phyloP scores from a whole-genome alignment of 2,797 vertebrate genomes.

The Rhinella marina region DNA sequence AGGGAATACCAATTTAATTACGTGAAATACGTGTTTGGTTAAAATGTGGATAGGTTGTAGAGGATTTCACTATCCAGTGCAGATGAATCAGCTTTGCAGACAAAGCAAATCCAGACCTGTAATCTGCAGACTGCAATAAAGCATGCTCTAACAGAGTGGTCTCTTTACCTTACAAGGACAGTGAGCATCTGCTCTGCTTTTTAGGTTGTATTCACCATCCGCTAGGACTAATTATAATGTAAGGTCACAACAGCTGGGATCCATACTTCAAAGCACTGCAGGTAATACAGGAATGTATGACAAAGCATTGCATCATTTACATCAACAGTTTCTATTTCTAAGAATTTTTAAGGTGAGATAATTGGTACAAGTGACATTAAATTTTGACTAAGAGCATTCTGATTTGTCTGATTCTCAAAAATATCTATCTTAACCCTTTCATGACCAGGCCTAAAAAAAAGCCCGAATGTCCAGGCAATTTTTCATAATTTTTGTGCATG shows the following conservation, averaged over 20 bases:
- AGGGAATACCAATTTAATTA: too few species aligned
- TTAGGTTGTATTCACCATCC: not conserved
- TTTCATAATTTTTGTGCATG: too few species aligned
- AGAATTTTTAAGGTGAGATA: not conserved
- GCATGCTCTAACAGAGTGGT: slow-evolving; percentile 28
- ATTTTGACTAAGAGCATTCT: too few species aligned
- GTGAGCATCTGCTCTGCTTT: slow-evolving; percentile 3
- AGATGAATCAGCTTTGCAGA: slow-evolving; percentile 17
- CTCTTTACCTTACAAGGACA: slow-evolving; percentile 40
- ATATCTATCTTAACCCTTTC: too few species aligned
- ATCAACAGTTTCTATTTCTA: not conserved
- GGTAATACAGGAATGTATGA: slow-evolving; percentile 15
- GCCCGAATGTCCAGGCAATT: too few species aligned
- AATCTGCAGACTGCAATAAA: slow-evolving; percentile 38
- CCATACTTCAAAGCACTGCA: slow-evolving; percentile 47
- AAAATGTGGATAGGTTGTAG: not conserved
- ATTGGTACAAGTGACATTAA: not conserved
- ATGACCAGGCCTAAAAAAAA: too few species aligned
- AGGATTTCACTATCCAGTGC: not conserved
- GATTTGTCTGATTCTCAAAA: too few species aligned
- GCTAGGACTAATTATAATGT: slow-evolving; percentile 45
- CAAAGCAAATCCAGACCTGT: not conserved
- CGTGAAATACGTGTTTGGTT: not conserved
- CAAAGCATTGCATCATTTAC: not conserved
- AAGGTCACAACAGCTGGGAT: slow-evolving; percentile 50